Percentiles rank a stretch among this genome's conserved stretches.
phyloP scores from a whole-genome alignment of 2,888 invertebrate genomes.

The Andrena fulva region DNA sequence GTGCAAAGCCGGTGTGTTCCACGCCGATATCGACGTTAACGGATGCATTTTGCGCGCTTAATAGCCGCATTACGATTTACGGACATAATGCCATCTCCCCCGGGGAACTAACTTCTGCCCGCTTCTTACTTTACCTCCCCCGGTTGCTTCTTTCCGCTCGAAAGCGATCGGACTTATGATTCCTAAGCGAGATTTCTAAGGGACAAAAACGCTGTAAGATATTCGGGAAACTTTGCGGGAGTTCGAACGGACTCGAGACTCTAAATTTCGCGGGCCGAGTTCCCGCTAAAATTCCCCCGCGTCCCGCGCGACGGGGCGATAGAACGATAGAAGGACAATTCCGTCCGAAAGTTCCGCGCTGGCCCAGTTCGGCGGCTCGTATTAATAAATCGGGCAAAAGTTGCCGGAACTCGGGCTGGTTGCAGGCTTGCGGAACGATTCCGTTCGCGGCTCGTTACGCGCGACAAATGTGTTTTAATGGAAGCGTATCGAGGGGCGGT shows the following conservation, averaged over 20 bases:
- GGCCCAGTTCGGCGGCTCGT: conserved; percentile 30
- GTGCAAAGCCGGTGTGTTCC: conserved; percentile 34
- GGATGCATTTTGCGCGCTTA: conserved; percentile 54
- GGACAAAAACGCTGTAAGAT: too few species aligned
- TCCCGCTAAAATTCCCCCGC: background rate
- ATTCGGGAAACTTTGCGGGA: too few species aligned
- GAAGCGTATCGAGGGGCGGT: background rate
- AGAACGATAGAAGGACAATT: background rate
- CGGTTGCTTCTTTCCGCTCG: too few species aligned
- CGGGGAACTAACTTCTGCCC: background rate
- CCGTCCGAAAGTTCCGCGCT: conserved; percentile 6
- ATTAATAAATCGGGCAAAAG: conserved; percentile 44
- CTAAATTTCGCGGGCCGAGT: too few species aligned
- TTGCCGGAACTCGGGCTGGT: conserved; percentile 1
- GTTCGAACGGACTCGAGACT: too few species aligned
- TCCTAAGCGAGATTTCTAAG: too few species aligned
- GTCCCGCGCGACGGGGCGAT: background rate
- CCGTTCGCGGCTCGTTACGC: conserved; percentile 30
- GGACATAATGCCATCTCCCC: conserved; percentile 10
- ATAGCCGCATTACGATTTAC: conserved; percentile 58
- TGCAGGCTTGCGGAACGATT: conserved; percentile 23
- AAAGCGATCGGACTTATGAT: too few species aligned
- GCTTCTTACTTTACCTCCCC: too few species aligned
- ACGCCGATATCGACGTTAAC: conserved; percentile 64
- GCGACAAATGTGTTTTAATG: conserved; percentile 44